Percentiles rank a stretch among this genome's conserved stretches.
These are phyloP conservation scores for Fringilla coelebs DNA, from an alignment of 2,797 vertebrate genomes.

Conservation along the genomic window DNA sequence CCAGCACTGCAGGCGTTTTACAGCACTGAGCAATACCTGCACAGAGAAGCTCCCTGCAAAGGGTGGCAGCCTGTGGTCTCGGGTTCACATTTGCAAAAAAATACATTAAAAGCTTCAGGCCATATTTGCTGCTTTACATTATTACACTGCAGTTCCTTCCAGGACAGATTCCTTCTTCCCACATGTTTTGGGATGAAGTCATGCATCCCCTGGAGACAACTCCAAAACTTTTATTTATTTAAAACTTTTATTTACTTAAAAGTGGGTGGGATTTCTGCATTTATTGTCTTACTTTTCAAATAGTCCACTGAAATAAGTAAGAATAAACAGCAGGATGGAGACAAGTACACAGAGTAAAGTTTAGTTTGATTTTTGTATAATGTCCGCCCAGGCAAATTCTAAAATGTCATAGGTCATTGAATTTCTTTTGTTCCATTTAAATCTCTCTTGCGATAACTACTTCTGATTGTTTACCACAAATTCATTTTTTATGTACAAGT, in stretches of 20 bases:
- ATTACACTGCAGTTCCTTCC: neutral
- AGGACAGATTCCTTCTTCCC: neutral
- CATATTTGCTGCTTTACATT: neutral
- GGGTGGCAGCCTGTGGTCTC: neutral
- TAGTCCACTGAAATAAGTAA: neutral
- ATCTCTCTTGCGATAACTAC: neutral
- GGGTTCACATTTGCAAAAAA: neutral
- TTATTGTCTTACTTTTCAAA: neutral
- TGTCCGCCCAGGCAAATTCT: neutral
- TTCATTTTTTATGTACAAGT: neutral
- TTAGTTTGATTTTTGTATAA: neutral
- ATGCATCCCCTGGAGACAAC: neutral
- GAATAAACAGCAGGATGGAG: neutral
- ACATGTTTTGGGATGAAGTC: neutral
- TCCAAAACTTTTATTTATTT: neutral
- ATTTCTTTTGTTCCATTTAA: neutral
- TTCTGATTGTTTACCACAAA: neutral
- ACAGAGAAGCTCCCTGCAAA: neutral
- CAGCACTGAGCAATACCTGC: neutral
- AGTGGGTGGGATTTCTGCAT: neutral
- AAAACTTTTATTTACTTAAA: neutral
- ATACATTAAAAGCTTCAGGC: neutral
- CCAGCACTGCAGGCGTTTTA: neutral
- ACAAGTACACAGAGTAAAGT: neutral
- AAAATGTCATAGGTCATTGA: neutral